Conservation (phyloP, 2,888 invertebrate species). For the Molorchus minor region DNA sequence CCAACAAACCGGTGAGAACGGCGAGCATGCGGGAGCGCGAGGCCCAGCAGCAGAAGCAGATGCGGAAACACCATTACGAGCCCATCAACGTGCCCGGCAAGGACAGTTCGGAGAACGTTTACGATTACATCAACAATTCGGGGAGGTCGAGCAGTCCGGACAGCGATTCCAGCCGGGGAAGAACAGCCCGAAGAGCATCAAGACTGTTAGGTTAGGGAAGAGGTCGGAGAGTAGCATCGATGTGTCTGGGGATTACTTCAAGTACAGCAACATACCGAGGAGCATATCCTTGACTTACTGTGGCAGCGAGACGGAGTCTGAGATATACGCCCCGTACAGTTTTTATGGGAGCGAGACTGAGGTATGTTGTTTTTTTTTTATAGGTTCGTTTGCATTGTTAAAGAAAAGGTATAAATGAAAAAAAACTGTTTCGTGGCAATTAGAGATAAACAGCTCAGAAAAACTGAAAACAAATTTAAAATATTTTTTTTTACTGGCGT, state of each 20-base stretch:
- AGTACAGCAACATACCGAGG: conserved; percentile 69
- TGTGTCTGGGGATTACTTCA: conserved; percentile 67
- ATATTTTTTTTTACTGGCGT: no score
- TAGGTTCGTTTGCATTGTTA: background rate
- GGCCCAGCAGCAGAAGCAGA: conserved; percentile 68
- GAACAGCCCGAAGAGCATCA: conserved; percentile 55
- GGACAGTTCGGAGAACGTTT: conserved; percentile 67
- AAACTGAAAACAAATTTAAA: no score
- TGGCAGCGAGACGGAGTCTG: conserved; percentile 84
- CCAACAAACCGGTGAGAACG: conserved; percentile 82
- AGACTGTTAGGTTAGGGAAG: conserved; percentile 58
- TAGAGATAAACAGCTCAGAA: no score
- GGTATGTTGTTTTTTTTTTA: conserved; percentile 46
- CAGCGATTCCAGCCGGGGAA: conserved; percentile 70
- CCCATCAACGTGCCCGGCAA: conserved; percentile 50
- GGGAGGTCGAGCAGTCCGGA: conserved; percentile 75
- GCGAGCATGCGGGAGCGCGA: conserved; percentile 86
- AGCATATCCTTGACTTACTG: conserved; percentile 81
- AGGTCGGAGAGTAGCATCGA: conserved; percentile 66
- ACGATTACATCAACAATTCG: conserved; percentile 72
- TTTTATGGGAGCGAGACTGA: conserved; percentile 73
- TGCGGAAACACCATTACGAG: conserved; percentile 53
- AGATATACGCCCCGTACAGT: conserved; percentile 84
- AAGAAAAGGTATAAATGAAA: background rate
- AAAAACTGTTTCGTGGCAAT: no score